A percentile compares a stretch with the other conserved stretches of the same genome.
Conservation (phyloP, 2,113 vertebrate genomes). For the Todiramphus saurophagus region DNA sequence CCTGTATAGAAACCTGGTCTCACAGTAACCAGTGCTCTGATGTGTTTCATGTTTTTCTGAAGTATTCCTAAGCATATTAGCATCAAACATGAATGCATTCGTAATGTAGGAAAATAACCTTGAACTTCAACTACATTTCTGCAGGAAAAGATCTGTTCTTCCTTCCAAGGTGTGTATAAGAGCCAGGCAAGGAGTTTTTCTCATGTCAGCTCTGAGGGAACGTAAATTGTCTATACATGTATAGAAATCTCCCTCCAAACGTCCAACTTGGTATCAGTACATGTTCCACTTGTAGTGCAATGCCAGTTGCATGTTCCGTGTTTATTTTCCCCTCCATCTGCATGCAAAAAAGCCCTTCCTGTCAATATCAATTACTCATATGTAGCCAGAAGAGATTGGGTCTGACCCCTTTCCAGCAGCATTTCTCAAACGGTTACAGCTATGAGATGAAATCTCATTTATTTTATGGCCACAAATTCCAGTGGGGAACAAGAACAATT, state of each 20-base stretch:
- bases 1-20: background rate
- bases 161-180: background rate
- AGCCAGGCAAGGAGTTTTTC: background rate
- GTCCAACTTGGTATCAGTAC: background rate
- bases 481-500: background rate
- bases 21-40: background rate
- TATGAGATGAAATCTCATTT: constrained; percentile 14
- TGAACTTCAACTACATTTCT: background rate
- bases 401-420: background rate
- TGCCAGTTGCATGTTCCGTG: background rate
- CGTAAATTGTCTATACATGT: background rate
- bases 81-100: background rate
- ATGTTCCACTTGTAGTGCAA: background rate
- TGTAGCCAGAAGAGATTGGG: background rate
- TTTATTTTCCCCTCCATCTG: background rate
- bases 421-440: constrained; percentile 8
- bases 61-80: background rate
- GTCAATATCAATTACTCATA: background rate
- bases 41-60: background rate
- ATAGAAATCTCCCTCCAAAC: background rate
- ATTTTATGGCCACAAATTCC: background rate
- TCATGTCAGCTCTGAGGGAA: background rate
- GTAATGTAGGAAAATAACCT: background rate
- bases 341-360: background rate
- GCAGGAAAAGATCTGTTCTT: background rate